Evolutionary conservation across 2,888 invertebrate genomes (phyloP).

Genomic region (Aporophyla lueneburgensis): DNA sequence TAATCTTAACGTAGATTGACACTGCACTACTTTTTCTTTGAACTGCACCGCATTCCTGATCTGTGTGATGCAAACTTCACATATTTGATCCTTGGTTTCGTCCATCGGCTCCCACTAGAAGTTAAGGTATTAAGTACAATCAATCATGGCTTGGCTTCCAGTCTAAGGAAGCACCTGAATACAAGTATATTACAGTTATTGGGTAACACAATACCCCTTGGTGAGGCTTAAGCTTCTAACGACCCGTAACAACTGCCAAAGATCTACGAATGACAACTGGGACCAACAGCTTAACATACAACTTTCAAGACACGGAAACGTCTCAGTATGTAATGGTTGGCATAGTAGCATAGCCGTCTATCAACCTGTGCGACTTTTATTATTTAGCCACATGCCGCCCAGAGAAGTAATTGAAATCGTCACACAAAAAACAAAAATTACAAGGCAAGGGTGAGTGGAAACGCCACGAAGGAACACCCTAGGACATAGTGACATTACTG

Average conservation of each 20-base stretch:
- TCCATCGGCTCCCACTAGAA: slow-evolving; percentile 49
- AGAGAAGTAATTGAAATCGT: too few relatives aligned
- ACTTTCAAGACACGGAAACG: neutral
- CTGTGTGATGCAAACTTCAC: slow-evolving; percentile 67
- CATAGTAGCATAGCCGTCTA: neutral
- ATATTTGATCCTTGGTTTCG: slow-evolving; percentile 52
- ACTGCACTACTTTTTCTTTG: slow-evolving; percentile 50
- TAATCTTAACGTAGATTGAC: slow-evolving; percentile 29
- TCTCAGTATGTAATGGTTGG: neutral
- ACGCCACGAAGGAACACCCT: neutral
- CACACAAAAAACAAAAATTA: too few relatives aligned
- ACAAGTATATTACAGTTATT: neutral
- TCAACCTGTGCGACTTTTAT: neutral
- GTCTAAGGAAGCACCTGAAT: neutral
- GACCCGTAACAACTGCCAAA: neutral
- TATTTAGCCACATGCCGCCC: too few relatives aligned
- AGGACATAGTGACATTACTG: neutral
- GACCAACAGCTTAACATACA: too few relatives aligned
- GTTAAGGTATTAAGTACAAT: neutral
- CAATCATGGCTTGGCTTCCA: neutral
- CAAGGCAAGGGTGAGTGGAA: neutral
- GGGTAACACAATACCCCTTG: neutral
- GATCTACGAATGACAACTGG: neutral
- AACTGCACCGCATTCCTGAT: slow-evolving; percentile 62
- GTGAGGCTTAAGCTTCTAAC: neutral